Evolutionary conservation across 1,140 invertebrate genomes (phyloP), one percentile per base, ranked within the genome.

Genomic region (Gryllus bimaculatus): DNA sequence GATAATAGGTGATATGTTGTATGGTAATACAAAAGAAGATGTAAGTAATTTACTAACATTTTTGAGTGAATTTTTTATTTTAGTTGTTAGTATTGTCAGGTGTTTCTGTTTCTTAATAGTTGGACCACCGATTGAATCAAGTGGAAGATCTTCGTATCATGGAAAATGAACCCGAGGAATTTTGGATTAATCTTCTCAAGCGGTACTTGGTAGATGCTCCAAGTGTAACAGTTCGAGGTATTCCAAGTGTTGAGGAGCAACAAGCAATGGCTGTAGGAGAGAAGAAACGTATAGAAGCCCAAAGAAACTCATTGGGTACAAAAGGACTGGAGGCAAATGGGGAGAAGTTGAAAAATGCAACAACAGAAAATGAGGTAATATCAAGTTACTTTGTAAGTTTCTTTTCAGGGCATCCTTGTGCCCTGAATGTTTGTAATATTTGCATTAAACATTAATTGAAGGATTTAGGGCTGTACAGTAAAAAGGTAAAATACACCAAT

Each of bases 1-100:
- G 81, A 88, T 94, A 48, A 94, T 97, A 83, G 92, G 91, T 0
- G 93, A 97, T 85, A 90, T 93, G 81, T 86, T 97, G 21, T 96
- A 95, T 86, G 94, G 95, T 12, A 88, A 91, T 75, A 90, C 86
- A 21, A 89, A 92, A 80, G 85, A 91, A 81, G 93, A 95, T 86
- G 93, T 95, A 86, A 91, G 90, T 88, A 82, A 81, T 10, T 39
- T 39, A 39, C 26, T 39, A 39, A 39, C 8, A 74, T 74, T 74
- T 20, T 2, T 3, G 8, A 75, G 20, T 15, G n/a, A 75, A 75
- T 75, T n/a, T 8, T 20, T 75, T 10, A 75, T 13, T 75, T 75
- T 73, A 66, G 47, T 20, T 79, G 48, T 79, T 74, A 13, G 39
- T 1, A 18, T 77, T 15, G 18, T 39, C 0, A 48, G 47, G 13